Conservation (phyloP, 2,888 invertebrate genomes). For the Plebejus melissa region DNA sequence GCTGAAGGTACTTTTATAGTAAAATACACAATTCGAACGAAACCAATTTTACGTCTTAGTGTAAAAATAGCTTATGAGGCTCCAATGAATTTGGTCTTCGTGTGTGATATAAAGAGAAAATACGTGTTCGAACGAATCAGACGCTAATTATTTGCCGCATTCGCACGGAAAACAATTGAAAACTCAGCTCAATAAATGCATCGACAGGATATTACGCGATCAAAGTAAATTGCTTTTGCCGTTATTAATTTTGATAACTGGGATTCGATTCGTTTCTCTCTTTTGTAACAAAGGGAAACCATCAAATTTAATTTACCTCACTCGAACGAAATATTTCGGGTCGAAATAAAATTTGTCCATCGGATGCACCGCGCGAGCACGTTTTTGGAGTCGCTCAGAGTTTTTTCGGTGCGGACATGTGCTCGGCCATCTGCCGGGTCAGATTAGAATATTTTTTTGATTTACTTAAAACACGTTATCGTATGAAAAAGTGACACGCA, state of each 20-base stretch:
- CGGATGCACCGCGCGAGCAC: slow-evolving; percentile 33
- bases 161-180: slow-evolving; percentile 56
- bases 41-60: background rate
- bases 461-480: slow-evolving; percentile 64
- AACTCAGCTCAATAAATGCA: slow-evolving; percentile 60
- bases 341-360: slow-evolving; percentile 50
- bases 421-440: slow-evolving; percentile 71
- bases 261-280: slow-evolving; percentile 76
- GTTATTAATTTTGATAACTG: slow-evolving; percentile 78
- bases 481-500: slow-evolving; percentile 75
- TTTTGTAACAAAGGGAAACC: slow-evolving; percentile 77
- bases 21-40: background rate
- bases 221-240: slow-evolving; percentile 71
- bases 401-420: slow-evolving; percentile 61
- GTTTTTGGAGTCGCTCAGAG: slow-evolving; percentile 39
- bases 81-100: background rate
- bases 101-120: slow-evolving; percentile 20
- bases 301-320: slow-evolving; percentile 71
- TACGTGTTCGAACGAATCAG: slow-evolving; percentile 33
- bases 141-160: slow-evolving; percentile 42
- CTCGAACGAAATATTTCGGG: slow-evolving; percentile 53
- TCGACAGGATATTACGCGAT: slow-evolving; percentile 71
- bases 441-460: slow-evolving; percentile 65
- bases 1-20: background rate
- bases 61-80: background rate